Conservation (phyloP, 2,888 invertebrate genomes). For the Macrosiphum euphorbiae region DNA sequence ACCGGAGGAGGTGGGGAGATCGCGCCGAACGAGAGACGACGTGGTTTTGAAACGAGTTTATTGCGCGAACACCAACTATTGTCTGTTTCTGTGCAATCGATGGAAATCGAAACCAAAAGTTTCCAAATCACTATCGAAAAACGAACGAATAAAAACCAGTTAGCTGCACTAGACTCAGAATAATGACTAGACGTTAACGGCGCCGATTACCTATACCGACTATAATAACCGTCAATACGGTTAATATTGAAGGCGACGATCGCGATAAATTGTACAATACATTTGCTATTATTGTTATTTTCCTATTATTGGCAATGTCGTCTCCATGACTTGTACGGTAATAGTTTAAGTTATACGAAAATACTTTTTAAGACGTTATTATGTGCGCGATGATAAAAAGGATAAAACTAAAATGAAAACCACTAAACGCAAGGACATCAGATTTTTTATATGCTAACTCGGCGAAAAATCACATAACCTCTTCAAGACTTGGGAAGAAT, state of each 20-base stretch:
- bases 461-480: not conserved
- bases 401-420: not conserved
- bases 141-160: not conserved
- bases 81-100: not conserved
- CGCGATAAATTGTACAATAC: not conserved
- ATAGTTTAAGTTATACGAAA: not conserved
- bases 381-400: not conserved
- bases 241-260: not conserved
- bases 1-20: not conserved
- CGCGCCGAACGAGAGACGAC: not conserved
- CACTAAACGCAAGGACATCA: not conserved
- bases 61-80: not conserved
- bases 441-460: not conserved
- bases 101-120: slow-evolving; percentile 26
- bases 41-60: slow-evolving; percentile 25
- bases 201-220: not conserved
- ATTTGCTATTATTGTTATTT: not conserved
- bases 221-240: not conserved
- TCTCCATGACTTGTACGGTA: not conserved
- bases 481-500: too few species aligned
- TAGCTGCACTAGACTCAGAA: not conserved
- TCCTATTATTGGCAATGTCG: not conserved
- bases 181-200: not conserved
- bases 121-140: not conserved
- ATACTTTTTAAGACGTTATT: not conserved